Evolutionary conservation across 2,888 invertebrate species (phyloP).

Genomic region (Podotricha telesiphe): DNA sequence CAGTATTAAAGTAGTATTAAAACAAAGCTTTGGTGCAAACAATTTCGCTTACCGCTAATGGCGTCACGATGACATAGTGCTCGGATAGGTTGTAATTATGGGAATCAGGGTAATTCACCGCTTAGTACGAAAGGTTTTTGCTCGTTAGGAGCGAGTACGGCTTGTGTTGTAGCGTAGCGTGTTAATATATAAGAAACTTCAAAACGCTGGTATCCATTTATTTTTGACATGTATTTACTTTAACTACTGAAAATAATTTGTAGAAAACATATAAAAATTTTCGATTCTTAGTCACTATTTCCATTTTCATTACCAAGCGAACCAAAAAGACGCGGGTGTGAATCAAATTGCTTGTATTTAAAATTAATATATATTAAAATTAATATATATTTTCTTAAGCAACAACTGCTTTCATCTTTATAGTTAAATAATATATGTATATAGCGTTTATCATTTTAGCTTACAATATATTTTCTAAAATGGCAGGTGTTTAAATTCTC

Average conservation of each 20-base stretch:
- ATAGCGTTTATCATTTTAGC: neutral
- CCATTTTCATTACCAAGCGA: too few relatives aligned
- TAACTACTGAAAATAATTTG: too few relatives aligned
- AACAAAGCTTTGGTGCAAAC: slow-evolving; percentile 55
- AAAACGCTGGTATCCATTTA: neutral
- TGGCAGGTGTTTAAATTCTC: slow-evolving; percentile 3
- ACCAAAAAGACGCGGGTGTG: too few relatives aligned
- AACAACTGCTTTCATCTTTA: neutral
- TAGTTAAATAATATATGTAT: neutral
- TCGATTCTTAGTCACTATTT: too few relatives aligned
- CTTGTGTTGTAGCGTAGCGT: slow-evolving; percentile 39
- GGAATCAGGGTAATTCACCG: slow-evolving; percentile 76
- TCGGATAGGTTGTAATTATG: slow-evolving; percentile 76
- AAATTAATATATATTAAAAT: too few relatives aligned
- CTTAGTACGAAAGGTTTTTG: slow-evolving; percentile 60
- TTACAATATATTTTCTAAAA: slow-evolving; percentile 4
- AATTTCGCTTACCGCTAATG: slow-evolving; percentile 77
- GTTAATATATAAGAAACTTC: neutral
- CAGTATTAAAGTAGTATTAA: slow-evolving; percentile 43
- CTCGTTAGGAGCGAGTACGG: slow-evolving; percentile 43
- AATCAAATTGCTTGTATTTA: too few relatives aligned
- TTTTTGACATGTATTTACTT: too few relatives aligned
- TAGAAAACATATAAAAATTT: too few relatives aligned
- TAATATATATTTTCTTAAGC: neutral
- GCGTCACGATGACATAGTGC: slow-evolving; percentile 79